Evolutionary conservation across 2,888 invertebrate genomes (phyloP).

Genomic region (Gymnocheta viridis): DNA sequence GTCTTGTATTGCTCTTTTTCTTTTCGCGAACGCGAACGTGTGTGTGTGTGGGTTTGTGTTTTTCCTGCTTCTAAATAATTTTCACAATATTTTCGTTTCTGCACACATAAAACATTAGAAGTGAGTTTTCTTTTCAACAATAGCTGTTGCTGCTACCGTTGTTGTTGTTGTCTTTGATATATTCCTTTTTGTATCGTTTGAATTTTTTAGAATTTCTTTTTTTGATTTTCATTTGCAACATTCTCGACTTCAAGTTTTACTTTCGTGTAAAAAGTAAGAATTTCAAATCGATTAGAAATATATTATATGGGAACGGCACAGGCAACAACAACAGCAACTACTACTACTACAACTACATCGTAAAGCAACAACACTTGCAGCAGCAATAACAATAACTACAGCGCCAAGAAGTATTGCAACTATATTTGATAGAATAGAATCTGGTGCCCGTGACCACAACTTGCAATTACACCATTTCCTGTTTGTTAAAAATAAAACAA

Average conservation of each 20-base stretch:
- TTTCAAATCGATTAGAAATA: conserved; percentile 66
- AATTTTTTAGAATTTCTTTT: conserved; percentile 16
- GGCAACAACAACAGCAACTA: conserved; percentile 43
- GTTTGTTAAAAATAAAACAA: neutral
- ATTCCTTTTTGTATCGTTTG: conserved; percentile 32
- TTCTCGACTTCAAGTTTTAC: conserved; percentile 62
- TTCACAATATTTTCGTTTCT: conserved; percentile 54
- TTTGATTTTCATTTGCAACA: conserved; percentile 38
- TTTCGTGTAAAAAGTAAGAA: conserved; percentile 62
- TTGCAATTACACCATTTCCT: conserved; percentile 55
- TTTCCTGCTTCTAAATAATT: conserved; percentile 51
- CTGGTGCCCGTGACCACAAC: conserved; percentile 68
- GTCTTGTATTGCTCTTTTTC: conserved; percentile 45
- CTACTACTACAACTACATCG: conserved; percentile 10
- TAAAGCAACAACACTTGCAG: conserved; percentile 11
- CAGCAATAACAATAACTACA: conserved; percentile 26
- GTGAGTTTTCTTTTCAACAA: conserved; percentile 48
- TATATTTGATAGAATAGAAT: conserved; percentile 56
- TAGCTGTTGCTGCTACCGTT: conserved; percentile 12
- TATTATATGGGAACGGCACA: conserved; percentile 58
- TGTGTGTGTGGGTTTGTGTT: neutral
- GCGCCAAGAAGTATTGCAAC: conserved; percentile 38
- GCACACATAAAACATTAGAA: conserved; percentile 41
- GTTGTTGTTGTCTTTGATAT: conserved; percentile 27
- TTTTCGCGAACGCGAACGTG: neutral